Evolutionary conservation across 2,888 invertebrate genomes (phyloP).

Genomic region (Microctonus aethiopoides): DNA sequence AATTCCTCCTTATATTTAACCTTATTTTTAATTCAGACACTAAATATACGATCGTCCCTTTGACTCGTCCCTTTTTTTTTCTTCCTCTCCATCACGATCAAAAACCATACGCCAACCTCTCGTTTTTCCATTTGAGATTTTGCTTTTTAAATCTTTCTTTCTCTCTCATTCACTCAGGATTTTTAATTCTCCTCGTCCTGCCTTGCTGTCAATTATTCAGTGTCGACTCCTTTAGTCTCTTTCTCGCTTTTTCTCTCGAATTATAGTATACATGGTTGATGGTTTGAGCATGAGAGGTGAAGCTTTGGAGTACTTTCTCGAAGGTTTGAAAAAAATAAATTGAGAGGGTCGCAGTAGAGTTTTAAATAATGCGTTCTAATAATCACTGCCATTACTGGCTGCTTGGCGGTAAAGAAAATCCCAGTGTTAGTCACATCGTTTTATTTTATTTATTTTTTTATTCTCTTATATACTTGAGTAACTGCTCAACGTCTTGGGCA

Average conservation of each 20-base stretch:
- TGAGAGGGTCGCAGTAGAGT: constrained; percentile 43
- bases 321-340: constrained; percentile 34
- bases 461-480: constrained; percentile 24
- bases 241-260: too few species aligned
- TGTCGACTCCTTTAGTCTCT: constrained; percentile 29
- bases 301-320: constrained; percentile 28
- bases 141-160: constrained; percentile 36
- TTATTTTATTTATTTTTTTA: constrained; percentile 30
- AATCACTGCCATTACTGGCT: constrained; percentile 58
- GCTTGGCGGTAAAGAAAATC: constrained; percentile 28
- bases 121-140: neutral
- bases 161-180: constrained; percentile 42
- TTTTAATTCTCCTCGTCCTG: constrained; percentile 57
- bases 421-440: constrained; percentile 20
- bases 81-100: constrained; percentile 10
- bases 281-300: constrained; percentile 40
- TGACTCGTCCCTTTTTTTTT: constrained; percentile 6
- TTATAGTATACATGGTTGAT: constrained; percentile 31
- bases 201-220: constrained; percentile 62
- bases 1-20: constrained; percentile 47
- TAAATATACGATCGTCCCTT: constrained; percentile 51
- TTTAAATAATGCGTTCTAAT: constrained; percentile 62
- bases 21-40: constrained; percentile 65
- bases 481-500: neutral
- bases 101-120: neutral